These are phyloP conservation scores for Heliothis virescens DNA, from an alignment of 1,140 invertebrate species.

Conservation along the genomic window DNA sequence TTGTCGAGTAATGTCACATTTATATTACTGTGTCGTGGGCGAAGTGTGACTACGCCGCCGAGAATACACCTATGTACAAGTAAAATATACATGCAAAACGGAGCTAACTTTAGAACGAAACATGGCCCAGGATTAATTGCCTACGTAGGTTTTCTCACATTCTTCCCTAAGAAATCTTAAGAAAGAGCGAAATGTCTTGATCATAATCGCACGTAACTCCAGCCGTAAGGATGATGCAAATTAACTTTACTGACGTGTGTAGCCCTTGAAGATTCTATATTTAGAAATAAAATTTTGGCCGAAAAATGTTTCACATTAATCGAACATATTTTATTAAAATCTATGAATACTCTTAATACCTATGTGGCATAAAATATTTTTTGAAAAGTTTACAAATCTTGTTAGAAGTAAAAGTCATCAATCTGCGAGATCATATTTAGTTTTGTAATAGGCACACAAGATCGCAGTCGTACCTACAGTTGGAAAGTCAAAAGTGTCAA, in stretches of 20 bases:
- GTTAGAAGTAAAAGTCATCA: no score
- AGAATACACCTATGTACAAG: constrained; percentile 2
- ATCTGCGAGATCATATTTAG: no score
- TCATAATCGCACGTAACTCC: constrained; percentile 13
- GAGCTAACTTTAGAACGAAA: constrained; percentile 33
- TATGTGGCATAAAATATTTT: no score
- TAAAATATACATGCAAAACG: constrained; percentile 9
- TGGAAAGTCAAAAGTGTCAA: no score
- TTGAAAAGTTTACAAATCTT: no score
- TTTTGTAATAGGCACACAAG: no score
- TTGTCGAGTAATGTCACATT: constrained; percentile 48
- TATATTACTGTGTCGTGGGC: constrained; percentile 42
- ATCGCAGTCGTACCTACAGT: no score
- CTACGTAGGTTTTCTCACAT: constrained; percentile 40
- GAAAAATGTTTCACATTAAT: constrained; percentile 6
- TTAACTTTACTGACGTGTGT: constrained; percentile 14
- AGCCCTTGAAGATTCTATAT: constrained; percentile 7
- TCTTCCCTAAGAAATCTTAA: constrained; percentile 21
- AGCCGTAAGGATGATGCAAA: constrained; percentile 14
- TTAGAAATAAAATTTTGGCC: not conserved
- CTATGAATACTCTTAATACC: no score
- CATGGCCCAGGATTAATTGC: constrained; percentile 23
- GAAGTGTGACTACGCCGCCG: constrained; percentile 37
- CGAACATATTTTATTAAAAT: no score
- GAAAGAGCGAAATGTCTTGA: constrained; percentile 29